Evolutionary conservation across 1,140 invertebrate species (phyloP), one percentile per base, ranked within the genome.

Genomic region (Sesamia nonagrioides): DNA sequence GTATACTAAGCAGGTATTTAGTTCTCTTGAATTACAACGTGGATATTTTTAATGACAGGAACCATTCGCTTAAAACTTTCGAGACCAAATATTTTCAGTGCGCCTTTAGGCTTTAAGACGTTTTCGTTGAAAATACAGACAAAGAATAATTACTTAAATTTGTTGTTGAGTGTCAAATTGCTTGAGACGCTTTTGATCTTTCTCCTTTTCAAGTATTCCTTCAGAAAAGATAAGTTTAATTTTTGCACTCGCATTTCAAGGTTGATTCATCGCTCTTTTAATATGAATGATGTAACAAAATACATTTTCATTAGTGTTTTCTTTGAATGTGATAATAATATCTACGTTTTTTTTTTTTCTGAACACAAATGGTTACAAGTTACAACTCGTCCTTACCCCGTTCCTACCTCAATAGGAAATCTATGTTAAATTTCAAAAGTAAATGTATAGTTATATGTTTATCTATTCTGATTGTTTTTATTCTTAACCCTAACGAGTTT

Each of bases 121-220:
- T 35, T 68, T 60, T 60, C 33, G 1, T 35, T 37, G 5, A 40
- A n/a, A 66, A 37, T 61, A 37, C 33, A 13, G 60, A 61, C 21
- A 37, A 63, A 6, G 60, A 68, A 63, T 63, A 63, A 63, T 68
- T 68, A 48, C 18, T 68, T 48, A 15, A 33, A 69, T 50, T 50
- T n/a, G 15, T 69, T 35, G 18, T 17, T 52, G 4, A 69, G 27
- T 69, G 66, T 69, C 66, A 35, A 21, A 35, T 68, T 68, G 18
- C 42, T 68, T 68, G 35, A 37, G 40, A 33, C 42, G 7, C 63
- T 48, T 71, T 54, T 71, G 68, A 71, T 35, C 48, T 68, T 15
- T 35, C 48, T 68, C 6, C 17, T 33, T 3, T 68, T 68, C 9
- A 45, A 68, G 48, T 68, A 68, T 68, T 68, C 63, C 6, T 68